Conservation (phyloP, 2,888 invertebrate species). For the Drosophila neutralis region DNA sequence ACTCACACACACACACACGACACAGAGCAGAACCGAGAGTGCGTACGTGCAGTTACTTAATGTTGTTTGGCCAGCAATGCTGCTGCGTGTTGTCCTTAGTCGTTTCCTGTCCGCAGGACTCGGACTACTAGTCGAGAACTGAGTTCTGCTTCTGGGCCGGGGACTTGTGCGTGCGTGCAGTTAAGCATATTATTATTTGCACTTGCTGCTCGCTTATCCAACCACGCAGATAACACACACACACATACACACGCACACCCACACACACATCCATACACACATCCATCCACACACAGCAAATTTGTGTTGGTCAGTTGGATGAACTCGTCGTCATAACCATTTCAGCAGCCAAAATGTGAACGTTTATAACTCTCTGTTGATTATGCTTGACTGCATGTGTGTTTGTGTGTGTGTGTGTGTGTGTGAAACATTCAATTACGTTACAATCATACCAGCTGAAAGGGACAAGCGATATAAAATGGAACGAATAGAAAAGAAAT, state of each 20-base stretch:
- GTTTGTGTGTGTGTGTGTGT: background rate
- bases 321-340: conserved; percentile 68
- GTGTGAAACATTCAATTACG: conserved; percentile 34
- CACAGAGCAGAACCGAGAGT: conserved; percentile 5
- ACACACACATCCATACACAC: background rate
- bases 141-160: conserved; percentile 16
- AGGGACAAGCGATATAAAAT: background rate
- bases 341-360: conserved; percentile 66
- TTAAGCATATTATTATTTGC: conserved; percentile 79
- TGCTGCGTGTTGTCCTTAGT: conserved; percentile 65
- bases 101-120: conserved; percentile 46
- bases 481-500: background rate
- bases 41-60: conserved; percentile 74
- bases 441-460: conserved; percentile 40
- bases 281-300: conserved; percentile 20
- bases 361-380: conserved; percentile 56
- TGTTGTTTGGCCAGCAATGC: conserved; percentile 67
- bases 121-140: background rate
- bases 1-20: conserved; percentile 40
- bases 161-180: conserved; percentile 61
- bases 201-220: conserved; percentile 64
- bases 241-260: background rate
- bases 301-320: conserved; percentile 52
- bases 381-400: conserved; percentile 4
- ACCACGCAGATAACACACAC: conserved; percentile 34